Evolutionary conservation across 2,113 vertebrate species (phyloP).

Genomic region (Dendrocopos noguchii): DNA sequence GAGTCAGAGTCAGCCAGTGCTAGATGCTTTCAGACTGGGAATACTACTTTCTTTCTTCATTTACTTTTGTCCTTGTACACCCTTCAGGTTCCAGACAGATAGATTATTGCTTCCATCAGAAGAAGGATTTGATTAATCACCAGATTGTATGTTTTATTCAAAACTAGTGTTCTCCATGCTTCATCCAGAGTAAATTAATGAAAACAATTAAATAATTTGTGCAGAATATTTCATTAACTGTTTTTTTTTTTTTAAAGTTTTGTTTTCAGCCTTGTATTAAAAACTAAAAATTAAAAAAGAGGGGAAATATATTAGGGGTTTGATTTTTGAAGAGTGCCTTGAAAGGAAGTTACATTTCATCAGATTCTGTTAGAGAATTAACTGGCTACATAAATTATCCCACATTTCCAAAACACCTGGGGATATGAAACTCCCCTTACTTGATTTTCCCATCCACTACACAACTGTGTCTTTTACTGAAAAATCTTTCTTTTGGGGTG

Average conservation of each 20-base stretch:
- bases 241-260: neutral
- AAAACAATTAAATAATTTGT: slow-evolving; percentile 65
- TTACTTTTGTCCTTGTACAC: slow-evolving; percentile 59
- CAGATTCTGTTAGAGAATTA: slow-evolving; percentile 10
- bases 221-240: slow-evolving; percentile 46
- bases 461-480: neutral
- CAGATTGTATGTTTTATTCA: slow-evolving; percentile 70
- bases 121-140: slow-evolving; percentile 71
- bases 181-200: slow-evolving; percentile 64
- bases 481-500: neutral
- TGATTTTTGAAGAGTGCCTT: neutral
- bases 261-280: slow-evolving; percentile 25
- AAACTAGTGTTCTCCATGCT: slow-evolving; percentile 43
- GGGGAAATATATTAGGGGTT: neutral
- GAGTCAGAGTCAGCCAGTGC: neutral
- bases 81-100: slow-evolving; percentile 61
- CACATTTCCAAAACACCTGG: neutral
- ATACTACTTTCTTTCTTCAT: slow-evolving; percentile 24
- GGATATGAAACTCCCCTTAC: neutral
- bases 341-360: neutral
- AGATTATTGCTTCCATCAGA: slow-evolving; percentile 65
- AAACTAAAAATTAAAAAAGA: neutral
- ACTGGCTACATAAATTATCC: neutral
- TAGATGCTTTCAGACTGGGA: slow-evolving; percentile 36
- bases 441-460: neutral